Percentiles rank a stretch among this genome's conserved stretches.
These are phyloP conservation scores for Cacatua alba DNA, from an alignment of 2,113 vertebrate genomes.

Conservation along the genomic window DNA sequence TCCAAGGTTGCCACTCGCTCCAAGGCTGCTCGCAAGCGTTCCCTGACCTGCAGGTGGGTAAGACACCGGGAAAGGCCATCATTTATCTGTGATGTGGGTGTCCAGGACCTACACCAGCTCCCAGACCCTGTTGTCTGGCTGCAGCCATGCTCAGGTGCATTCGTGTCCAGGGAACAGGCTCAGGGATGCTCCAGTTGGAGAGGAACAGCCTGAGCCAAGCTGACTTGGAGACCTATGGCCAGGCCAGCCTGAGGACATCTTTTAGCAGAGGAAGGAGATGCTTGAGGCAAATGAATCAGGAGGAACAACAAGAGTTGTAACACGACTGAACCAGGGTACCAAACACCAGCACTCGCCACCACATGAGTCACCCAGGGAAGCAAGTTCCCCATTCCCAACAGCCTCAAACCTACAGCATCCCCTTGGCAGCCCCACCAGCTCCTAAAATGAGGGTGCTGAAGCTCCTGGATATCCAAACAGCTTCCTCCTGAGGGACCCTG, in stretches of 20 bases:
- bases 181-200: background rate
- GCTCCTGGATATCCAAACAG: background rate
- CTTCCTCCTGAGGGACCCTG: background rate
- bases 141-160: background rate
- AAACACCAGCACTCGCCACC: background rate
- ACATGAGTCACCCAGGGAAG: background rate
- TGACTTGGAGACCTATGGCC: background rate
- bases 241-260: background rate
- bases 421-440: background rate
- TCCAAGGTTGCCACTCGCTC: slow-evolving; percentile 91
- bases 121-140: background rate
- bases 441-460: background rate
- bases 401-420: background rate
- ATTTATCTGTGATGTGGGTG: background rate
- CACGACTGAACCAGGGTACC: background rate
- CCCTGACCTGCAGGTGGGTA: slow-evolving; percentile 83
- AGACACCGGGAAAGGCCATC: background rate
- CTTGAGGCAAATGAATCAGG: background rate
- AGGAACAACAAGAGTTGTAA: background rate
- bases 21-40: slow-evolving; percentile 89
- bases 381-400: accelerated
- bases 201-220: background rate
- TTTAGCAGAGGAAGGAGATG: background rate
- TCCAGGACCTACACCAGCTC: background rate
- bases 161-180: background rate